Evolutionary conservation across 2,797 vertebrate genomes (phyloP).

Genomic region (Pristis pectinata): DNA sequence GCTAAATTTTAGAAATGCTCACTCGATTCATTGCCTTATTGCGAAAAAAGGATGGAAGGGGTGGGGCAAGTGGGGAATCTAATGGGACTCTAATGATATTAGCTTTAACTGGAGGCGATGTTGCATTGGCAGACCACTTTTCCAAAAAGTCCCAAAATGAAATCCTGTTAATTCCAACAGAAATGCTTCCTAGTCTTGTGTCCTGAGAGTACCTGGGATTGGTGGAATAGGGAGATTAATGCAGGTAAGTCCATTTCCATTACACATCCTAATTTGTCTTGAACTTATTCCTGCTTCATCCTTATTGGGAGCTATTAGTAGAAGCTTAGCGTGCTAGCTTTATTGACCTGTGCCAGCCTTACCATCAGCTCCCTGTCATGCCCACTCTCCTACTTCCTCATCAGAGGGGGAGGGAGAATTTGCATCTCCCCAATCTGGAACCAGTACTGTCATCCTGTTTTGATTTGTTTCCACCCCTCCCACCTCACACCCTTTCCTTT

Average conservation of each 20-base stretch:
- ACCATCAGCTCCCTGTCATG: no score
- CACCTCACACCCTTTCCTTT: no score
- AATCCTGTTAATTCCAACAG: constrained; percentile 17
- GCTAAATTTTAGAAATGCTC: constrained; percentile 23
- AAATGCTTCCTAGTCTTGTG: constrained; percentile 59
- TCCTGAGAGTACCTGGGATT: constrained; percentile 51
- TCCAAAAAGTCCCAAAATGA: not conserved
- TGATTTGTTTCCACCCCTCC: no score
- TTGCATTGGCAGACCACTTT: not conserved
- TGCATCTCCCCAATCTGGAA: no score
- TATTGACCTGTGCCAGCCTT: not conserved
- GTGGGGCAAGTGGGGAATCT: not conserved
- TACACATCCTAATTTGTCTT: not conserved
- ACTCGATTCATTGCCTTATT: no score
- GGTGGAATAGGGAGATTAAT: constrained; percentile 54
- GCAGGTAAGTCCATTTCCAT: constrained; percentile 43
- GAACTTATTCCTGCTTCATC: not conserved
- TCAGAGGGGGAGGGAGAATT: not conserved
- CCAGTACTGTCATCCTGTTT: no score
- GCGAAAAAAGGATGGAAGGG: not conserved
- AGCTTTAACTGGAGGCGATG: not conserved
- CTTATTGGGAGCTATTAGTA: not conserved
- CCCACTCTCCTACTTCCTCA: no score
- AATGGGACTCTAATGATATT: no score
- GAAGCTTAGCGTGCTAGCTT: not conserved